A percentile compares a stretch with the other conserved stretches of the same genome.
phyloP scores from a whole-genome alignment of 2,113 vertebrate species.

The Lepisosteus oculatus region DNA sequence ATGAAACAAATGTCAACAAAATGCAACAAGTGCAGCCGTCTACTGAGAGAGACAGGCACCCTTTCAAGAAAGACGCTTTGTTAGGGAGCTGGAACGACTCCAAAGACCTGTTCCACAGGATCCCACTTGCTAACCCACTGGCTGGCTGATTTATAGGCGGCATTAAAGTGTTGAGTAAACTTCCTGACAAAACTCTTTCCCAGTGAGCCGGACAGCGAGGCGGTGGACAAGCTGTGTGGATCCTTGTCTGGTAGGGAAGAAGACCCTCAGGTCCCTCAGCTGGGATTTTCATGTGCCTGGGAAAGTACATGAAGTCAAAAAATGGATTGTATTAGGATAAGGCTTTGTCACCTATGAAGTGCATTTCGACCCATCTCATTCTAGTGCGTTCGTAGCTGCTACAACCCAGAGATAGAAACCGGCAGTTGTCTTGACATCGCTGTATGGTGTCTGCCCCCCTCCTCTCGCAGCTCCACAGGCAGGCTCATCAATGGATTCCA shows the following conservation, averaged over 20 bases:
- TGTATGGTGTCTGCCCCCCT: no score
- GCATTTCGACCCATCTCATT: no score
- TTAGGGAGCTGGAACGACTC: slow-evolving; percentile 45
- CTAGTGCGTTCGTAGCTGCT: no score
- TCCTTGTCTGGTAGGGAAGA: background rate
- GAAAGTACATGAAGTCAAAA: slow-evolving; percentile 13
- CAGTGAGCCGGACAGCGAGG: slow-evolving; percentile 17
- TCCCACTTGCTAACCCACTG: slow-evolving; percentile 52
- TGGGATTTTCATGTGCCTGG: slow-evolving; percentile 13
- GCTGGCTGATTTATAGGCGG: slow-evolving; percentile 57
- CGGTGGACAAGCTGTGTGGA: background rate
- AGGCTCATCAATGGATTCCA: no score
- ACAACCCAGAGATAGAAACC: no score
- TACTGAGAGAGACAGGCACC: slow-evolving; percentile 38
- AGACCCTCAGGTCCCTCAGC: slow-evolving; percentile 12
- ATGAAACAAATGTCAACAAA: slow-evolving; percentile 36
- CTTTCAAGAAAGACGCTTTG: slow-evolving; percentile 38
- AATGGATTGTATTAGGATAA: slow-evolving; percentile 27
- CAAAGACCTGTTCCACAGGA: slow-evolving; percentile 47
- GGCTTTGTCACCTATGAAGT: slow-evolving; percentile 21
- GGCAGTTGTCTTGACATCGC: no score
- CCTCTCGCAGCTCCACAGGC: no score
- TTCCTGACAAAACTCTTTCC: slow-evolving; percentile 48
- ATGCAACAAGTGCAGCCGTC: slow-evolving; percentile 44
- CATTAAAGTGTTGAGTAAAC: slow-evolving; percentile 52